Base-by-base conservation (phyloP, 2,113 vertebrate genomes). In the Aspiorhynchus laticeps region DNA sequence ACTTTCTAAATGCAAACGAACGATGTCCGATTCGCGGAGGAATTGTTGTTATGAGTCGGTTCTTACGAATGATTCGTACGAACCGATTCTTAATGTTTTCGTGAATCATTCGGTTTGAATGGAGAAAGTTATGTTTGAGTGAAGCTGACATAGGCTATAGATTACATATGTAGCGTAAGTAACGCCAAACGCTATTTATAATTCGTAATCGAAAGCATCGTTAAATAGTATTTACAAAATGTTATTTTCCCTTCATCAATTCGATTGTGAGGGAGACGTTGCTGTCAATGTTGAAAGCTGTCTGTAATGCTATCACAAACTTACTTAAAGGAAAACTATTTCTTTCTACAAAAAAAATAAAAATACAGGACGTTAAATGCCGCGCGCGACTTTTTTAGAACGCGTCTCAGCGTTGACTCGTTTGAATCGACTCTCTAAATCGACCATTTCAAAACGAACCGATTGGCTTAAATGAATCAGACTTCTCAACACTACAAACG, bases 1-100 rank as follows among this genome's bases (percentile, higher is more conserved):
- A 84, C 82, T 84, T 74, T 83, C 31, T 36, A 82, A 1, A 71
- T 3, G 61, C 36, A 53, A 80, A 12, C 81, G 81, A 51, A 53
- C 63, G 33, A 41, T 59, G 51, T 74, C 48, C 33, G 82, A 74
- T 11, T 84, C 82, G 69, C 69, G 12, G 67, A 38, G 31, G 67
- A 74, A 48, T 14, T 7, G 56, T 4, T 63, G 7, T 19, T 33
- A 6, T 24, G 41, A 69, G 10, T 5, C 41, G 59, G 80, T 28
- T 73, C 65, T 48, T 15, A 1, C 48, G 0, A 26, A 15, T 24
- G 81, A 83, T 31, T 48, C 80, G 1, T 31, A 21, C 2, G 81
- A 84, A 74, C 33, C 51, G 48, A 74, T n/a, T 84, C 69, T 21
- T n/a, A 33, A 56, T 7, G 78, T 31, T 15, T 11, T 12, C 24